These are phyloP conservation scores for Aricia artaxerxes DNA, from an alignment of 2,888 invertebrate species.

Conservation along the genomic window DNA sequence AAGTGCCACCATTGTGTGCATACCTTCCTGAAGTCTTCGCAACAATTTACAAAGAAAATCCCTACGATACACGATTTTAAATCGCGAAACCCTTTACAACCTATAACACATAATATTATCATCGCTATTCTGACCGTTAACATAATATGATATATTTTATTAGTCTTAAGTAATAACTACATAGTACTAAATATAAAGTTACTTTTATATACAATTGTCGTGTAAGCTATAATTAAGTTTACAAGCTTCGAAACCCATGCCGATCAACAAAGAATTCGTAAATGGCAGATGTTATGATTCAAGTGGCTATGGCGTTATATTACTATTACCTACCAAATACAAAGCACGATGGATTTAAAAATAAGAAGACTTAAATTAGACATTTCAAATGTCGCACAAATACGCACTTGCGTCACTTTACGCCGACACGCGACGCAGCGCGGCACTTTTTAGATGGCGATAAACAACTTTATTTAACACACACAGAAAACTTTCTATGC, in stretches of 20 bases:
- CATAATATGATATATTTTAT: slow-evolving; percentile 61
- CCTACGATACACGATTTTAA: slow-evolving; percentile 63
- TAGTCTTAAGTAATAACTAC: slow-evolving; percentile 51
- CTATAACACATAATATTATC: slow-evolving; percentile 52
- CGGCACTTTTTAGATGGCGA: too few species aligned
- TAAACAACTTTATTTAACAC: too few species aligned
- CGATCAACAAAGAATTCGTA: slow-evolving; percentile 30
- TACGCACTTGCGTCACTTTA: not conserved
- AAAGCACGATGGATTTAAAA: not conserved
- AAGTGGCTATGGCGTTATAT: slow-evolving; percentile 3
- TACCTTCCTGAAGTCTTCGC: slow-evolving; percentile 54
- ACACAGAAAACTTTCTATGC: too few species aligned
- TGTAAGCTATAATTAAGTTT: slow-evolving; percentile 57
- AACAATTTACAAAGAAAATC: slow-evolving; percentile 57
- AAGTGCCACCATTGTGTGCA: slow-evolving; percentile 61
- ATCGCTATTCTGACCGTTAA: slow-evolving; percentile 55
- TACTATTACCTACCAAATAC: not conserved
- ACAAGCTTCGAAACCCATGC: slow-evolving; percentile 55
- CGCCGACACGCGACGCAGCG: not conserved
- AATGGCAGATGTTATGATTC: slow-evolving; percentile 15
- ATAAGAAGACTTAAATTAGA: not conserved
- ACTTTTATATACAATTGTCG: slow-evolving; percentile 62
- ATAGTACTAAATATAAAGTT: slow-evolving; percentile 50
- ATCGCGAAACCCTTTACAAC: slow-evolving; percentile 55
- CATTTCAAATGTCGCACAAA: not conserved